These are phyloP conservation scores for Microtus ochrogaster DNA, from an alignment of 2,113 vertebrate genomes.

Conservation along the genomic window DNA sequence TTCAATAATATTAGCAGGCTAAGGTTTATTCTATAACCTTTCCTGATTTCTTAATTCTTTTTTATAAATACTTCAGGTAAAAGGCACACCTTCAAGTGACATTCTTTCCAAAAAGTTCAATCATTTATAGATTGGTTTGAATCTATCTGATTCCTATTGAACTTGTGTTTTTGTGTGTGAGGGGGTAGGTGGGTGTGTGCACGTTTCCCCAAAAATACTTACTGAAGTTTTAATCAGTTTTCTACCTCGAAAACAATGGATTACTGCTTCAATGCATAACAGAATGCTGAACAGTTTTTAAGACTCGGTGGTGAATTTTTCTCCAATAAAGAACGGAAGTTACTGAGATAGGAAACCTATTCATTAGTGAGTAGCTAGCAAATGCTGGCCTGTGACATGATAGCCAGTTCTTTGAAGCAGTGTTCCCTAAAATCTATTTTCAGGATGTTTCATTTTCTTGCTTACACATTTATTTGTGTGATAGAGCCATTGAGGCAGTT, in stretches of 20 bases:
- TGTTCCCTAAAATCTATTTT: conserved; percentile 41
- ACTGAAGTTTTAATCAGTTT: not conserved
- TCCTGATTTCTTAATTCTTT: not conserved
- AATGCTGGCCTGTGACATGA: not conserved
- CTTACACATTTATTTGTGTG: conserved; percentile 1
- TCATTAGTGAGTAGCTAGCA: not conserved
- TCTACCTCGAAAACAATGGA: not conserved
- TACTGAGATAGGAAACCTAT: not conserved
- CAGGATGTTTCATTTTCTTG: not conserved
- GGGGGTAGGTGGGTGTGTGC: not conserved
- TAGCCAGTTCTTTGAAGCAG: not conserved
- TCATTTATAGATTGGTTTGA: conserved; percentile 52
- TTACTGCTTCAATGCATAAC: not conserved
- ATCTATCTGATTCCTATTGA: not conserved
- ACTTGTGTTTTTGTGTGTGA: not conserved
- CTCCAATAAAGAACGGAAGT: not conserved
- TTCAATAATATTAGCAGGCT: not conserved
- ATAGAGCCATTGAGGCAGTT: not conserved
- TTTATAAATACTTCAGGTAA: conserved; percentile 1
- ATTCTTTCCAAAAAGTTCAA: not conserved
- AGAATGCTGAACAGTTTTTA: not conserved
- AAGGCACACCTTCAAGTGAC: not conserved
- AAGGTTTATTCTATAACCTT: not conserved
- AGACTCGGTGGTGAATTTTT: not conserved
- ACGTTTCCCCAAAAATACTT: not conserved